phyloP scores from a whole-genome alignment of 2,888 invertebrate species.

The Gryllus longicercus region DNA sequence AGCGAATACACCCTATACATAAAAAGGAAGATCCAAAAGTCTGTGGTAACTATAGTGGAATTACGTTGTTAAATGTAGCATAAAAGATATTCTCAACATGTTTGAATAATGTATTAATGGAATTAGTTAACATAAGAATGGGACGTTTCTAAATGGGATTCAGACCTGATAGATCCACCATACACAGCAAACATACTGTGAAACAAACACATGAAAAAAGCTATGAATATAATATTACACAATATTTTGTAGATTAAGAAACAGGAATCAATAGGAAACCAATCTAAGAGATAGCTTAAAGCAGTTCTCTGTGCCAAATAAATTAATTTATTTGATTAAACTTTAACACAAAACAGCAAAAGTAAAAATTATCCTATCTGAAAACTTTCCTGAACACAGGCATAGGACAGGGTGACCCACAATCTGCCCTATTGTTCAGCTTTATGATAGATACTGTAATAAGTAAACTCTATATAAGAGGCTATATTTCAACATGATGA shows the following conservation, averaged over 20 bases:
- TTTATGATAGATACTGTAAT: background rate
- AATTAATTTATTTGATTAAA: background rate
- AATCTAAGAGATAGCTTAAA: background rate
- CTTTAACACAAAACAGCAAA: background rate
- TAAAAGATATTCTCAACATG: constrained; percentile 33
- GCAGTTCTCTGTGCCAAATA: background rate
- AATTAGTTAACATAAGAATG: constrained; percentile 21
- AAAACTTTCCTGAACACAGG: background rate
- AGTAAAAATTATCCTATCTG: background rate
- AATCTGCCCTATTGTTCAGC: background rate
- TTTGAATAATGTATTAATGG: too few species aligned
- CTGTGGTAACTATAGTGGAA: constrained; percentile 32
- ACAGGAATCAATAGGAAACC: background rate
- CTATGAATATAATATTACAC: constrained; percentile 11
- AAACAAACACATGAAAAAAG: background rate
- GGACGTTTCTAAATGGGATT: constrained; percentile 33
- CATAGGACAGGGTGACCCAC: background rate
- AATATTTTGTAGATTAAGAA: background rate
- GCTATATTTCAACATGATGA: background rate
- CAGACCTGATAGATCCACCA: background rate
- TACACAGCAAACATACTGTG: background rate
- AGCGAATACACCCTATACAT: constrained; percentile 26
- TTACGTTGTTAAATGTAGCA: constrained; percentile 30
- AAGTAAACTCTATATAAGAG: background rate
- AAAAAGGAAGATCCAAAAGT: constrained; percentile 32